Percentiles rank a stretch among this genome's conserved stretches.
These are phyloP conservation scores for Sminthopsis crassicaudata DNA, from an alignment of 2,113 vertebrate genomes.

Conservation along the genomic window DNA sequence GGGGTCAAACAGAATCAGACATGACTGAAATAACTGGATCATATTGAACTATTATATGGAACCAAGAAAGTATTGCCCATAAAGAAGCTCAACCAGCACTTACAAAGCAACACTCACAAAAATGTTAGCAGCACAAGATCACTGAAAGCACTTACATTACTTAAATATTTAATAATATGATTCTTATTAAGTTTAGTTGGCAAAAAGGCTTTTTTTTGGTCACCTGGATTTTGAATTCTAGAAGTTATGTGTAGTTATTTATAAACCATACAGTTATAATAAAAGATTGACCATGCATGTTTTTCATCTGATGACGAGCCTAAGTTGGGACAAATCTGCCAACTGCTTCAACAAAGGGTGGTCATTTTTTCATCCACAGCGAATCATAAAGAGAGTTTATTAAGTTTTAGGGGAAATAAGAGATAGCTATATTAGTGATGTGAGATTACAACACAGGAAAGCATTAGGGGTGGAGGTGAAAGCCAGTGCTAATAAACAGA, in stretches of 20 bases:
- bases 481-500: slow-evolving; percentile 61
- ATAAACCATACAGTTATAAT: background rate
- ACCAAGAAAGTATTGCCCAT: background rate
- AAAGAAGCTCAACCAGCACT: background rate
- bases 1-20: background rate
- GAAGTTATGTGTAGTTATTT: background rate
- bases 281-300: background rate
- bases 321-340: background rate
- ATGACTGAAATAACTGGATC: background rate
- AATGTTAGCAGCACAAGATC: background rate
- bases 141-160: background rate
- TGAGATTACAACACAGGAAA: background rate
- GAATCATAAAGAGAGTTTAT: background rate
- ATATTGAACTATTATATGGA: background rate
- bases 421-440: background rate
- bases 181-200: background rate
- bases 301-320: background rate
- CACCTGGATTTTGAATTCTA: background rate
- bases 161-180: background rate
- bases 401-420: background rate
- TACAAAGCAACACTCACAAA: background rate
- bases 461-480: slow-evolving; percentile 37
- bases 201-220: background rate
- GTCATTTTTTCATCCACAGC: background rate
- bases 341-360: background rate